Base-by-base conservation (phyloP, 1,140 invertebrate genomes). In the Notospermus geniculatus region DNA sequence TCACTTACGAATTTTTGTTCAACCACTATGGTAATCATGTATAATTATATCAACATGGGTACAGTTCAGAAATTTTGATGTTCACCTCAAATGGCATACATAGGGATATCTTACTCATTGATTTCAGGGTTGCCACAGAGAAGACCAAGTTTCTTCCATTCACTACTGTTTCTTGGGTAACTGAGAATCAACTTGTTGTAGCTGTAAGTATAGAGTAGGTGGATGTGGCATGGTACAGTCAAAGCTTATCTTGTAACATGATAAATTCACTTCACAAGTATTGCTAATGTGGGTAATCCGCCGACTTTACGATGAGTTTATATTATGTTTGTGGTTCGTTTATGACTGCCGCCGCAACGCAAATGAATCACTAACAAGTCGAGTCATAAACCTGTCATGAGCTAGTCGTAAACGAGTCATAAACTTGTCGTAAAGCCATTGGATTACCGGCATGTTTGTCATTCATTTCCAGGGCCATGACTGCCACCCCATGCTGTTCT, bases 401-500 rank as follows among this genome's bases (percentile, higher is more conserved):
- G 11, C 11, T 19, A 43, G 19, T 43, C 19, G 11, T 43, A 43
- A 13, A 13, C 19, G 11, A 43, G 11, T 13, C 19, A 13, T 19
- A 11, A 43, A 13, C 11, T 43, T 13, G 19, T 13, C 19, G 11
- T 43, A 11, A 13, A 13, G 39, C 39, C 19, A 13, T 43, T 43
- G 39, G 11, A 13, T 43, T 19, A 43, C 11, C 19, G 11, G 39
- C 19, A 13, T 11, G 39, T 57, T 2, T 25, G n/a, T 53, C 43
- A 29, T 41, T 23, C 54, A n/a, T 67, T 70, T 72, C 36, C 67
- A 90, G 88, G 96, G 96, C 23, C 92, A 97, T 83, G 94, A 93
- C 74, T 98, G 94, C 81, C 92, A 93, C 83, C 96, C 95, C 50
- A 87, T 97, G 79, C 78, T 97, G 1, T 98, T 94, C 77, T 86